Conservation (phyloP, 1,140 invertebrate species). For the Tetramorium alpestre region DNA sequence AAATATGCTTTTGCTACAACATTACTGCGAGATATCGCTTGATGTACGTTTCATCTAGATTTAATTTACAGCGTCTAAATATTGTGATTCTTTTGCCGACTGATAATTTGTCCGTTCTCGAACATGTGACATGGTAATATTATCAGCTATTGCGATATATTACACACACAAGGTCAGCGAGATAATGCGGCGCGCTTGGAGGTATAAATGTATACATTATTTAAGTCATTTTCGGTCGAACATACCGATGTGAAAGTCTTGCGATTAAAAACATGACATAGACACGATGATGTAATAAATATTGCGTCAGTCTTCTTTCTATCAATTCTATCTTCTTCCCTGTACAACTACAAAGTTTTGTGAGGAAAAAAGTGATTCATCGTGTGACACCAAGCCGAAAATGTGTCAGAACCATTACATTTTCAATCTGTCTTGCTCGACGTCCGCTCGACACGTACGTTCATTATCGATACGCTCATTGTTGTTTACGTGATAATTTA, state of each 20-base stretch:
- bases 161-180: conserved; percentile 29
- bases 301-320: no score
- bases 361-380: not conserved
- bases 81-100: not conserved
- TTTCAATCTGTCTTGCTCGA: not conserved
- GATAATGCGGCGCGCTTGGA: conserved; percentile 1
- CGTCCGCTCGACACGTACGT: no score
- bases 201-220: not conserved
- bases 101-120: conserved; percentile 4
- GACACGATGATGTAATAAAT: not conserved
- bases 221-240: not conserved
- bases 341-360: not conserved
- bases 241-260: not conserved
- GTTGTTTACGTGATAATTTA: not conserved
- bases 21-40: not conserved
- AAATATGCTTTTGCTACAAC: not conserved
- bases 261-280: not conserved
- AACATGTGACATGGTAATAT: not conserved
- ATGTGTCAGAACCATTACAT: not conserved
- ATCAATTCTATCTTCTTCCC: not conserved
- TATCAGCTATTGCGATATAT: conserved; percentile 38
- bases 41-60: not conserved
- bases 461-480: not conserved
- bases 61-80: conserved; percentile 16
- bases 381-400: not conserved